Evolutionary conservation across 53 echinoderm and acorn worm species (phyloP).

Genomic region (Apostichopus leukothele): DNA sequence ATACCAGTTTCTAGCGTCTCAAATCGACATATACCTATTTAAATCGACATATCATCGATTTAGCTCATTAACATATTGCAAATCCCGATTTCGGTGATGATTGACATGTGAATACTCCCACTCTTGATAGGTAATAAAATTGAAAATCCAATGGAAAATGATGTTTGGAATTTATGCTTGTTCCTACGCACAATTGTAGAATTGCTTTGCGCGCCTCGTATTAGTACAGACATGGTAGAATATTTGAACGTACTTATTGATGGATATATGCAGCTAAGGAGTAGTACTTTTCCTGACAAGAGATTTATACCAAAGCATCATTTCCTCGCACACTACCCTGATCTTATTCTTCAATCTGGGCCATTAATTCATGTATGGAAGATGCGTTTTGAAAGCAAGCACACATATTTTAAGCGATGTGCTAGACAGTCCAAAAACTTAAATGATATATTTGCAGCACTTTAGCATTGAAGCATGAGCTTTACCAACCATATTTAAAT

Average conservation of each 20-base stretch:
- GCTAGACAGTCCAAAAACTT: constrained; percentile 46
- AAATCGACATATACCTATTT: too few species aligned
- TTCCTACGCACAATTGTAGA: constrained; percentile 48
- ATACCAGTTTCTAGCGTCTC: too few species aligned
- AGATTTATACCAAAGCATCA: constrained; percentile 52
- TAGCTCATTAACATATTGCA: too few species aligned
- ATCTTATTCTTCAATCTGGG: background rate
- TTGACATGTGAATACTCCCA: constrained; percentile 49
- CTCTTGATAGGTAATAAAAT: constrained; percentile 50
- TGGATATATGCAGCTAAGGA: constrained; percentile 28
- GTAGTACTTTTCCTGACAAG: constrained; percentile 32
- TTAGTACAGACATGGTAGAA: constrained; percentile 46
- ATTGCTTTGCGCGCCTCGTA: constrained; percentile 36
- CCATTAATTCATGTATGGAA: constrained; percentile 46
- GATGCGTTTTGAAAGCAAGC: constrained; percentile 47
- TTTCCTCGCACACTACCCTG: constrained; percentile 7
- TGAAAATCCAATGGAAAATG: constrained; percentile 36
- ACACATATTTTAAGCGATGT: constrained; percentile 55
- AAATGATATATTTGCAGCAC: constrained; percentile 25
- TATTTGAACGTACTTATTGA: constrained; percentile 52
- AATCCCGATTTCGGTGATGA: constrained; percentile 43
- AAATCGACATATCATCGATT: too few species aligned
- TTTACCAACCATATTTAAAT: constrained; percentile 46
- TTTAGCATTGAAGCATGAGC: constrained; percentile 28
- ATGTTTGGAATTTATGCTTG: constrained; percentile 55